Evolutionary conservation across 2,888 invertebrate species (phyloP), one percentile per base, ranked within the genome.

Genomic region (Xestia c-nigrum): DNA sequence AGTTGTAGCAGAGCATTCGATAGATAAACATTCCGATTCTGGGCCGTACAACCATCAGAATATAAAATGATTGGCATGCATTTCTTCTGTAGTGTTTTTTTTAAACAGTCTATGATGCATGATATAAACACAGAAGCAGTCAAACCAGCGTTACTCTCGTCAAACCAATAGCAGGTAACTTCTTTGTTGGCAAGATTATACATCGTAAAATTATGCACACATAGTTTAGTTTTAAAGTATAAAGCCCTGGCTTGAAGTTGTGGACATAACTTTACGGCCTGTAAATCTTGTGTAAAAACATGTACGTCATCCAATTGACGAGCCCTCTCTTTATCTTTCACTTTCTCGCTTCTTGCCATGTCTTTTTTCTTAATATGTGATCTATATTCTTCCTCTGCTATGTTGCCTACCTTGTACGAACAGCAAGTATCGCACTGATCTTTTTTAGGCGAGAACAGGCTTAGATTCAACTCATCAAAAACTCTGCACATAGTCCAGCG

Each of bases 381-480:
- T 43, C 76, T 16, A 70, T 84, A 89, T 74, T 76, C 75, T 61
- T 83, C 85, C 63, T 89, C 83, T 46, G 69, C 50, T 67, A 88
- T 65, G 77, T 89, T 90, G 65, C 83, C 82, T 63, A 76, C 83
- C 72, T 85, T 79, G 72, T 87, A 83, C 12, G 84, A 69, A 77
- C 81, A 81, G 64, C 78, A 74, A 57, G 47, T 46, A 40, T 76
- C 69, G 43, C 75, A 79, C 12, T 63, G 79, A 68, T 89, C 87
- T 83, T 89, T 89, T 79, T 86, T 89, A 40, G 88, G 87, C 63
- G 38, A 31, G 69, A 84, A 89, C 40, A 90, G 69, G 63, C 82
- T 78, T n/a, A 90, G 46, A 78, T 87, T 87, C 47, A 59, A 40
- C 21, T 78, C 81, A 46, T 80, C 71, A 70, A 89, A 83, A 61